Evolutionary conservation across 2,797 vertebrate species (phyloP).

Genomic region (Betta splendens): DNA sequence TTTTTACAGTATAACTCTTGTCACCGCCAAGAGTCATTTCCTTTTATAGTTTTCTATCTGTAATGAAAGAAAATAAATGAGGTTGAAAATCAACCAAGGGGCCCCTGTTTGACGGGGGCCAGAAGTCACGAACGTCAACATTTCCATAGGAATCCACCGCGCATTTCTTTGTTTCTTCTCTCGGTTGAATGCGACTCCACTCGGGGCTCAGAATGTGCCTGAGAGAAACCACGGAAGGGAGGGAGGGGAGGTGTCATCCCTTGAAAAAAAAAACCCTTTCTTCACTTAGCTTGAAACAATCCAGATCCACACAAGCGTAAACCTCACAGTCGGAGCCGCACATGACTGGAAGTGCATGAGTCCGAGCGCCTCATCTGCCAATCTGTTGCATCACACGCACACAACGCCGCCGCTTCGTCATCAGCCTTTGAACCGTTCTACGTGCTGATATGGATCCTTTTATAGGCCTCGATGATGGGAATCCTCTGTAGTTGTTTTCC

Average conservation of each 20-base stretch:
- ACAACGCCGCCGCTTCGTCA: conserved; percentile 21
- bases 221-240: conserved; percentile 10
- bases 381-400: conserved; percentile 32
- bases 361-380: conserved; percentile 17
- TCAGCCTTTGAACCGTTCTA: conserved; percentile 8
- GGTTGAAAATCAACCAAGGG: not conserved
- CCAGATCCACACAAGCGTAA: conserved; percentile 49
- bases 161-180: conserved; percentile 22
- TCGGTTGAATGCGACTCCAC: conserved; percentile 40
- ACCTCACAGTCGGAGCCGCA: conserved; percentile 28
- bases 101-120: not conserved
- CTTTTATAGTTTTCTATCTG: not conserved
- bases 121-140: not conserved
- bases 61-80: not conserved
- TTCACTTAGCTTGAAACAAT: conserved; percentile 54
- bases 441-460: conserved; percentile 5
- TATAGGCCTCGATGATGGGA: conserved; percentile 4
- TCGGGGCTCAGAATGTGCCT: conserved; percentile 34
- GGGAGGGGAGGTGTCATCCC: conserved; percentile 28
- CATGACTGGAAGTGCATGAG: conserved; percentile 20
- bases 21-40: conserved; percentile 7
- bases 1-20: conserved; percentile 4
- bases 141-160: conserved; percentile 21
- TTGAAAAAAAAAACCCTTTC: conserved; percentile 47
- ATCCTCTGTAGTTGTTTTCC: conserved; percentile 19